A percentile compares a stretch with the other conserved stretches of the same genome.
Evolutionary conservation across 2,888 invertebrate species (phyloP).

Genomic region (Aphidius colemani): DNA sequence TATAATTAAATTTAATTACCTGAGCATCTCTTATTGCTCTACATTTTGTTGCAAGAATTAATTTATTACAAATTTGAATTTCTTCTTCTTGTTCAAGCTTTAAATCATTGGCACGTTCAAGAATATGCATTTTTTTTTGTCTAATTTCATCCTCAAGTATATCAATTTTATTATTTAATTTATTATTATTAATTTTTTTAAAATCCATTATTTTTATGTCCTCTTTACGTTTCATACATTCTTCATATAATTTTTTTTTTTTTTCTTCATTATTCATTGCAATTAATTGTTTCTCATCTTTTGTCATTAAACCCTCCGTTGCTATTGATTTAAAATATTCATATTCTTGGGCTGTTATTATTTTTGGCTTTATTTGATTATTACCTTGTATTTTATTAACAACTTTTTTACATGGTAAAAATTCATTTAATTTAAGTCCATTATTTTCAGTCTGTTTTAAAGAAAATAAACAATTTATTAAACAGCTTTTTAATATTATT

Average conservation of each 20-base stretch:
- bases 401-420: constrained; percentile 56
- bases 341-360: constrained; percentile 67
- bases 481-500: no score
- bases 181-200: constrained; percentile 30
- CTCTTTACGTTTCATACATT: constrained; percentile 51
- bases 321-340: constrained; percentile 49
- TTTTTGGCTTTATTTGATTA: constrained; percentile 61
- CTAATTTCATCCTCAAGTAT: constrained; percentile 63
- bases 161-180: constrained; percentile 10
- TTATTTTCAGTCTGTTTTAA: neutral
- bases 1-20: constrained; percentile 58
- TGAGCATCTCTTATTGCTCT: constrained; percentile 85
- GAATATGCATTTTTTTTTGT: constrained; percentile 60
- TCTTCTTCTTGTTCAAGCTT: constrained; percentile 68
- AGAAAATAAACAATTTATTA: no score
- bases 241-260: constrained; percentile 42
- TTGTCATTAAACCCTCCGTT: constrained; percentile 32
- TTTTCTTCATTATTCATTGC: constrained; percentile 38
- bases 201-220: constrained; percentile 47
- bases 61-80: constrained; percentile 74
- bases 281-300: constrained; percentile 40
- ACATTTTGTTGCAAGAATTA: constrained; percentile 83
- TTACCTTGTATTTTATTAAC: constrained; percentile 63
- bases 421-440: no score
- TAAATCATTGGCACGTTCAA: constrained; percentile 63